Evolutionary conservation across 2,797 vertebrate species (phyloP).

Genomic region (Malurus leucopterus): DNA sequence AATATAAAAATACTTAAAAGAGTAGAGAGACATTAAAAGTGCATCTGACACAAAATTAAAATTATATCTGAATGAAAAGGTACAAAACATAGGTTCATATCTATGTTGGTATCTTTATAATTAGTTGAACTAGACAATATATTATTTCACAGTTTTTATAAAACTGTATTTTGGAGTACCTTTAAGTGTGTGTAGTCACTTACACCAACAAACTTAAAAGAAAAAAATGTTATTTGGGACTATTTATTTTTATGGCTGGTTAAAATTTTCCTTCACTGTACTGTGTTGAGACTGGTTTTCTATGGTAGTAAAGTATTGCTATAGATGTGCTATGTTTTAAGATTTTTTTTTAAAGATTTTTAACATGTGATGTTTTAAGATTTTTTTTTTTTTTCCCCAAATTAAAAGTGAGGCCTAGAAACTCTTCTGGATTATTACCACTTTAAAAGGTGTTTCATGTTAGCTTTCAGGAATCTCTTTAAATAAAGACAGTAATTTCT

Average conservation of each 20-base stretch:
- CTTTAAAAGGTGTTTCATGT: background rate
- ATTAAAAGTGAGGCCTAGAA: background rate
- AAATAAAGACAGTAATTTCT: background rate
- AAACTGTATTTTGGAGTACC: background rate
- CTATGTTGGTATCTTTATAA: background rate
- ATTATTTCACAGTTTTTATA: background rate
- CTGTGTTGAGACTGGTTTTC: background rate
- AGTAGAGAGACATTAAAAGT: background rate
- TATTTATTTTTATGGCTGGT: background rate
- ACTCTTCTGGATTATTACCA: background rate
- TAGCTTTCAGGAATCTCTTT: background rate
- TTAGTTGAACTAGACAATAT: background rate
- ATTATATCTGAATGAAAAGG: background rate
- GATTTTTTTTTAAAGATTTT: background rate
- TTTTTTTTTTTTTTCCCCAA: background rate
- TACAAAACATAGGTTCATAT: background rate
- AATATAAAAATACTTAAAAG: background rate
- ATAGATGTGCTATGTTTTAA: background rate
- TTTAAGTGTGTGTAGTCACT: background rate
- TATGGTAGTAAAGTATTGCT: background rate
- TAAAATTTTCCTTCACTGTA: background rate
- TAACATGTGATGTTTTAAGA: background rate
- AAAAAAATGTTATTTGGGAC: background rate
- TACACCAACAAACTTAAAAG: background rate
- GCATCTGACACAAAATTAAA: background rate